These are phyloP conservation scores for Tokudaia muenninki DNA, from an alignment of 2,797 vertebrate species.

Conservation along the genomic window DNA sequence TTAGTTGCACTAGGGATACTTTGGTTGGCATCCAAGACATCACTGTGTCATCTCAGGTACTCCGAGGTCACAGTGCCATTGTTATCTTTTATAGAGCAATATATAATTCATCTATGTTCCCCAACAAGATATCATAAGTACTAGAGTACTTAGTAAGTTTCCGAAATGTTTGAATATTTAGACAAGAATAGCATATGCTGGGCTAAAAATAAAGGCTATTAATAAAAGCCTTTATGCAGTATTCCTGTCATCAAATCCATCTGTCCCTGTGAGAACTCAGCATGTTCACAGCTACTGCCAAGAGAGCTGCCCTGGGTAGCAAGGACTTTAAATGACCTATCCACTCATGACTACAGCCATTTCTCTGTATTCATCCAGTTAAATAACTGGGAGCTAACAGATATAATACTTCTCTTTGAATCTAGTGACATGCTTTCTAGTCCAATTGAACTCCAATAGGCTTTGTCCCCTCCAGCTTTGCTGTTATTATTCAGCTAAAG, in stretches of 20 bases:
- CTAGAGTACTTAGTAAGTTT: constrained; percentile 79
- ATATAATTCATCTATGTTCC: constrained; percentile 76
- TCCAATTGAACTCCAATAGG: background rate
- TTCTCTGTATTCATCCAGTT: background rate
- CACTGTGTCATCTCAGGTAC: constrained; percentile 35
- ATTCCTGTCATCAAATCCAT: constrained; percentile 82
- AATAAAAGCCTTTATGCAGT: constrained; percentile 79
- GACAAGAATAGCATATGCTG: constrained; percentile 84
- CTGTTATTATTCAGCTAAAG: background rate
- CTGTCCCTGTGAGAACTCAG: constrained; percentile 83
- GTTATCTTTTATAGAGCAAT: constrained; percentile 62
- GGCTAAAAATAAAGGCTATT: constrained; percentile 84
- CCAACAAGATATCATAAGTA: constrained; percentile 72
- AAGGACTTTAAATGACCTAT: constrained; percentile 79
- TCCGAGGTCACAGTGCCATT: constrained; percentile 65
- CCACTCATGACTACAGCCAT: constrained; percentile 1
- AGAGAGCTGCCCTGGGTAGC: constrained; percentile 66
- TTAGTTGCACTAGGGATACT: constrained; percentile 30
- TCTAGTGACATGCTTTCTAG: background rate
- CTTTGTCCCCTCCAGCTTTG: background rate
- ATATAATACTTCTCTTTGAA: background rate
- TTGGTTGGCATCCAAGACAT: background rate
- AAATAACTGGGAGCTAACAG: background rate
- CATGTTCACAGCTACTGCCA: constrained; percentile 74
- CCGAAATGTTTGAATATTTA: constrained; percentile 80